Percentiles rank a stretch among this genome's conserved stretches.
Conservation (phyloP, 2,113 vertebrate genomes). For the Vanacampus margaritifer region DNA sequence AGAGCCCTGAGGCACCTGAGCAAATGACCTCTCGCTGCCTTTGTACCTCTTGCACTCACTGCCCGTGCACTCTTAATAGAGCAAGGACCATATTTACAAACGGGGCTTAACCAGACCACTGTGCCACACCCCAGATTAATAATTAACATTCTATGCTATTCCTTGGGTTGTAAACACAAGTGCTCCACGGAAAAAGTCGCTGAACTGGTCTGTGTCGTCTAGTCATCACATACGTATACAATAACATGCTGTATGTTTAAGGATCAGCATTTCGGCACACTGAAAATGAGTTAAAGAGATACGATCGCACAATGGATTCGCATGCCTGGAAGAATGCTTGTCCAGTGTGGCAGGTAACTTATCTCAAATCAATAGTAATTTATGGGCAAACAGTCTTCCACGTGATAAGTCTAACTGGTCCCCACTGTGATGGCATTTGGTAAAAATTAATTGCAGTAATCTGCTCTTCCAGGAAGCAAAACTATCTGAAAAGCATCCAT, state of each 20-base stretch:
- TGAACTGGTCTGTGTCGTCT: slow-evolving; percentile 26
- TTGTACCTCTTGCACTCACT: slow-evolving; percentile 2
- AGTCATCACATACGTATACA: neutral
- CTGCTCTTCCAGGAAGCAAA: slow-evolving; percentile 12
- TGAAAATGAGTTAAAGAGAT: neutral
- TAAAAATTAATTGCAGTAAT: neutral
- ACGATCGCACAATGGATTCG: slow-evolving; percentile 10
- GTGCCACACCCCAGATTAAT: slow-evolving; percentile 1
- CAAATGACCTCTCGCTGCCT: slow-evolving; percentile 35
- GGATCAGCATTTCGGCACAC: neutral
- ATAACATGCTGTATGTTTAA: slow-evolving; percentile 1
- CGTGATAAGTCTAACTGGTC: slow-evolving; percentile 6
- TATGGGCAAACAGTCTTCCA: slow-evolving; percentile 19
- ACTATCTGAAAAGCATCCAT: slow-evolving; percentile 18
- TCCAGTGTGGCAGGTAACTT: slow-evolving; percentile 7
- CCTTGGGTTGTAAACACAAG: neutral
- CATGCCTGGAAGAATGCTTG: neutral
- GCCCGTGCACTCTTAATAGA: slow-evolving; percentile 8
- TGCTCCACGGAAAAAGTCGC: neutral
- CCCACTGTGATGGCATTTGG: neutral
- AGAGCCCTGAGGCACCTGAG: slow-evolving; percentile 50
- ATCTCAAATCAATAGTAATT: slow-evolving; percentile 28
- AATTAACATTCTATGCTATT: slow-evolving; percentile 6
- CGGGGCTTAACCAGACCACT: slow-evolving; percentile 6
- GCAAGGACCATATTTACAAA: slow-evolving; percentile 36